These are phyloP conservation scores for Physeter macrocephalus DNA, from an alignment of 2,113 vertebrate genomes.

Conservation along the genomic window DNA sequence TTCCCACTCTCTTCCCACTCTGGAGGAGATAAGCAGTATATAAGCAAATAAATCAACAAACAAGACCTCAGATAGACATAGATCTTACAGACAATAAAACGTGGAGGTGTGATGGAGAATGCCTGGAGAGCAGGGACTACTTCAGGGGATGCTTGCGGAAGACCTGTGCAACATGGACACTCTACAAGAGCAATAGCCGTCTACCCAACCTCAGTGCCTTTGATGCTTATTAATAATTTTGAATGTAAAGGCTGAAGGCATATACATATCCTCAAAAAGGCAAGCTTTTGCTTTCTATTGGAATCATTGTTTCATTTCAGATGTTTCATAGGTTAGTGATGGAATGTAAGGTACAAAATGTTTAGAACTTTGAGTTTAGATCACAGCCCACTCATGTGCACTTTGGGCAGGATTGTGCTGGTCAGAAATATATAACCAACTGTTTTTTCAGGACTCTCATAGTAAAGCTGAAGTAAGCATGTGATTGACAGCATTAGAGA, in stretches of 20 bases:
- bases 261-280: neutral
- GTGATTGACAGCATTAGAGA: neutral
- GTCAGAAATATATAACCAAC: neutral
- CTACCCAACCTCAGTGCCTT: neutral
- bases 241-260: neutral
- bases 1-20: neutral
- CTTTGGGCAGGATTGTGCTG: neutral
- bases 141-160: neutral
- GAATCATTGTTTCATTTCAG: neutral
- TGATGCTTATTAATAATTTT: neutral
- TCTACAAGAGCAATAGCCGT: neutral
- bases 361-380: neutral
- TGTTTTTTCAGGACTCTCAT: neutral
- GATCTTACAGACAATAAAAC: neutral
- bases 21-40: neutral
- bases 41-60: neutral
- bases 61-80: neutral
- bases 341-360: neutral
- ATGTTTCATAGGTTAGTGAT: neutral
- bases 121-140: fast-evolving
- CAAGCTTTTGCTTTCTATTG: neutral
- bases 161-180: neutral
- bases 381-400: neutral
- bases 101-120: neutral
- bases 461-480: neutral